These are phyloP conservation scores for Drosophila demipolita DNA, from an alignment of 2,888 invertebrate species.

Conservation along the genomic window DNA sequence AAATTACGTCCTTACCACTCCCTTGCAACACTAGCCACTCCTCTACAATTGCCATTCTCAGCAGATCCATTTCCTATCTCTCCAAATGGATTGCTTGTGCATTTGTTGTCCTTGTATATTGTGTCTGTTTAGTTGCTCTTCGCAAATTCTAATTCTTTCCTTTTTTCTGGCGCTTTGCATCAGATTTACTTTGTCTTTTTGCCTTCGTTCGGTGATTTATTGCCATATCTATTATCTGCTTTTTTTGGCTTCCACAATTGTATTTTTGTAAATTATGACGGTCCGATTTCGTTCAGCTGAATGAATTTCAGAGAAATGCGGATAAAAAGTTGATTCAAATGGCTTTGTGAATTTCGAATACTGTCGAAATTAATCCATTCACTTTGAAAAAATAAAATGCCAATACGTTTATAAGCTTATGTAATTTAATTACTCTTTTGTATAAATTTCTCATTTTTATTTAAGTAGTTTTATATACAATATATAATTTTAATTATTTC, in stretches of 20 bases:
- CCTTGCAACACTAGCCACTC: background rate
- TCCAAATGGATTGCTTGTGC: constrained; percentile 24
- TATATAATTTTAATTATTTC: background rate
- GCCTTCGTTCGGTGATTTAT: constrained; percentile 36
- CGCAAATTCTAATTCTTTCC: background rate
- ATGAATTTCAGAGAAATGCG: constrained; percentile 12
- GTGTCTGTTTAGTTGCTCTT: constrained; percentile 8
- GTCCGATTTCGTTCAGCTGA: constrained; percentile 18
- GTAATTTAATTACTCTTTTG: background rate
- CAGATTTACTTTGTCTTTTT: background rate
- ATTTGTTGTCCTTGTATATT: constrained; percentile 15
- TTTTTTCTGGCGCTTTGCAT: constrained; percentile 5
- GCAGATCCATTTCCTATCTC: constrained; percentile 17
- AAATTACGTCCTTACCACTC: background rate
- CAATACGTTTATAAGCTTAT: background rate
- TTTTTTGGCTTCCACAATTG: constrained; percentile 29
- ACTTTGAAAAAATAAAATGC: background rate
- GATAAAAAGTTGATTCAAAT: constrained; percentile 24
- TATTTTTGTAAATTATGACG: constrained; percentile 50
- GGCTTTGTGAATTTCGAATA: background rate
- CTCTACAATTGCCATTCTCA: constrained; percentile 8
- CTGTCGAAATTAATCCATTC: background rate
- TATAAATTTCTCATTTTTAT: background rate
- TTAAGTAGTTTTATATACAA: background rate
- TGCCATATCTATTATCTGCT: constrained; percentile 13